A percentile compares a stretch with the other conserved stretches of the same genome.
Evolutionary conservation across 2,113 vertebrate species (phyloP).

Genomic region (Thamnophis sirtalis): DNA sequence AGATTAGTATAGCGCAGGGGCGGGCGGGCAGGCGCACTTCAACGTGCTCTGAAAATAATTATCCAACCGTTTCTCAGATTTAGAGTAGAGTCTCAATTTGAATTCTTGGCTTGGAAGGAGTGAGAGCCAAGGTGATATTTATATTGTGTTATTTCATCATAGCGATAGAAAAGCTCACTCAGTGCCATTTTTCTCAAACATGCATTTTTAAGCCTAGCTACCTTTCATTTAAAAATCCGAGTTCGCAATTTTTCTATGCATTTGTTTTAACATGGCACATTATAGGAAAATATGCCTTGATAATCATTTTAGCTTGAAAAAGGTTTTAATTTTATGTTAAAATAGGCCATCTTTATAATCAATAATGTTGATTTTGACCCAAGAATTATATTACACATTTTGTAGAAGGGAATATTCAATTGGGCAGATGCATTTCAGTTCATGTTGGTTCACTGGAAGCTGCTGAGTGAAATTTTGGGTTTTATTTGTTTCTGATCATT

Average conservation of each 20-base stretch:
- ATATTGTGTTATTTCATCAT: fast-evolving
- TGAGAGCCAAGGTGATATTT: neutral
- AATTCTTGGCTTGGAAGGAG: neutral
- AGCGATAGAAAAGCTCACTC: neutral
- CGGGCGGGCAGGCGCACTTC: too few relatives aligned
- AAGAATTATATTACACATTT: neutral
- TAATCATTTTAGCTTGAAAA: neutral
- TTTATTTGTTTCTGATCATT: neutral
- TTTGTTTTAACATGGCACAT: neutral
- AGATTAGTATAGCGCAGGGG: too few relatives aligned
- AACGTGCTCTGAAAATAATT: neutral
- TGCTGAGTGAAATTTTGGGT: neutral
- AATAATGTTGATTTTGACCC: neutral
- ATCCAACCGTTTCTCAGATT: fast-evolving
- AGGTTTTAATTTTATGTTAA: neutral
- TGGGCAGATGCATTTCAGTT: neutral
- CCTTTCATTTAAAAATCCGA: neutral
- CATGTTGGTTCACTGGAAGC: neutral
- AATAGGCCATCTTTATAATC: neutral
- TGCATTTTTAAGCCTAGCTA: neutral
- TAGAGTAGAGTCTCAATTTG: fast-evolving
- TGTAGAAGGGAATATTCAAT: neutral
- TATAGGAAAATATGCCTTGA: neutral
- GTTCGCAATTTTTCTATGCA: neutral
- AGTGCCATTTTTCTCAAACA: neutral